These are phyloP conservation scores for Brenthis ino DNA, from an alignment of 2,888 invertebrate species.

Conservation along the genomic window DNA sequence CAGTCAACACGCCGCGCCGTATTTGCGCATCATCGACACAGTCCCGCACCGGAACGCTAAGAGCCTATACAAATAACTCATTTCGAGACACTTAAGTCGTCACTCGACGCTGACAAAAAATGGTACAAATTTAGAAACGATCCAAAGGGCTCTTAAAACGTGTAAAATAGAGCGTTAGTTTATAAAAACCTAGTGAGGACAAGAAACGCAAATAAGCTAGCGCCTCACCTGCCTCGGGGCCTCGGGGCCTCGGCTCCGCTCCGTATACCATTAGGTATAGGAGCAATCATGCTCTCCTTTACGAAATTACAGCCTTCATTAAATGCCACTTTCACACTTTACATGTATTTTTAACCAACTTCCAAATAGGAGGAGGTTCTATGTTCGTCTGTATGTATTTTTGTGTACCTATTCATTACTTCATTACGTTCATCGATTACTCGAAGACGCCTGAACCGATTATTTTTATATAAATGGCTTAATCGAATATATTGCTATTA, in stretches of 20 bases:
- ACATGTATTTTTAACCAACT: too few species aligned
- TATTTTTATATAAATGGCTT: too few species aligned
- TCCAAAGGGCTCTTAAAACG: slow-evolving; percentile 61
- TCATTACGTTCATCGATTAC: too few species aligned
- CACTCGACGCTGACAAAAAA: slow-evolving; percentile 68
- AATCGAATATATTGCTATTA: too few species aligned
- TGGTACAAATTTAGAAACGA: slow-evolving; percentile 68
- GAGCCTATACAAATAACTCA: slow-evolving; percentile 74
- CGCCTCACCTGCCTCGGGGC: slow-evolving; percentile 47
- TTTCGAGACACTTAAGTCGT: slow-evolving; percentile 71
- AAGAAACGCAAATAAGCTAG: slow-evolving; percentile 40
- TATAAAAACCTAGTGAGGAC: slow-evolving; percentile 31
- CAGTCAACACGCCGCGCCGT: slow-evolving; percentile 36
- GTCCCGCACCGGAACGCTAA: slow-evolving; percentile 53
- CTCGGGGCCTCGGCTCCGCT: slow-evolving; percentile 26
- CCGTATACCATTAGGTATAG: not conserved
- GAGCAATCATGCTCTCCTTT: too few species aligned
- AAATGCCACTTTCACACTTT: too few species aligned
- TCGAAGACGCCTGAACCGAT: too few species aligned
- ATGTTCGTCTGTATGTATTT: too few species aligned
- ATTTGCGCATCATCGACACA: slow-evolving; percentile 52
- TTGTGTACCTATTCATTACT: too few species aligned
- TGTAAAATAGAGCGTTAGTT: slow-evolving; percentile 66
- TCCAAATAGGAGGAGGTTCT: too few species aligned
- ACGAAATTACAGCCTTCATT: too few species aligned